Conservation (phyloP, 2,113 vertebrate species). For the Lichenostomus cassidix region DNA sequence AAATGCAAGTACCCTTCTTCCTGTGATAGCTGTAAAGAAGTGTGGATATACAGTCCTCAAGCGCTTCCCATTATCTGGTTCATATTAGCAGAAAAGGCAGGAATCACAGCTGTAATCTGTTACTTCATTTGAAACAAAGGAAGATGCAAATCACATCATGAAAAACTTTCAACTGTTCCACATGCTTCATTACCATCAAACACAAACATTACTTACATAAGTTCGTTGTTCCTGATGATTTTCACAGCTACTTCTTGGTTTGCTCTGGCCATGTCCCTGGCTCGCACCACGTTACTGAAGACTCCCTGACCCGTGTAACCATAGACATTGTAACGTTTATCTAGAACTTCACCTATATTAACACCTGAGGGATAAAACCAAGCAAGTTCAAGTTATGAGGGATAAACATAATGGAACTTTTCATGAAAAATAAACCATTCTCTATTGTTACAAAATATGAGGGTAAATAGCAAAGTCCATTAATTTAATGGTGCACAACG, state of each 20-base stretch:
- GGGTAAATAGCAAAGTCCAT: background rate
- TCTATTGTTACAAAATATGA: background rate
- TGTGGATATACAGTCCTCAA: background rate
- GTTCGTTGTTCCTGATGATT: constrained; percentile 98
- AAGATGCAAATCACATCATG: constrained; percentile 9
- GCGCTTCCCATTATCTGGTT: background rate
- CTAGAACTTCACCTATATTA: constrained; percentile 96
- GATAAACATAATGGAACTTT: background rate
- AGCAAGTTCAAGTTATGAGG: background rate
- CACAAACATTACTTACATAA: constrained; percentile 84
- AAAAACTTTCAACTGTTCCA: background rate
- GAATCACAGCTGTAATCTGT: constrained; percentile 30
- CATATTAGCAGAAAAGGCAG: constrained; percentile 37
- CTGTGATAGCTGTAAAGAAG: constrained; percentile 13
- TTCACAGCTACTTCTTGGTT: constrained; percentile 98
- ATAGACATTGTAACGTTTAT: constrained; percentile 97
- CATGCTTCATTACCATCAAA: background rate
- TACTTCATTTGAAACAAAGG: constrained; percentile 45
- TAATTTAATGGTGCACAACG: background rate
- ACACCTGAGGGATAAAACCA: constrained; percentile 79
- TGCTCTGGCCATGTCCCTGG: constrained; percentile 92
- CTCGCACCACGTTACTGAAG: constrained; percentile 97
- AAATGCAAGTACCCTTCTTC: constrained; percentile 45
- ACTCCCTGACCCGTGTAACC: constrained; percentile 98
- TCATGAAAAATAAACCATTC: background rate